Base-by-base conservation (phyloP, 2,113 vertebrate genomes). In the Corydoras sp. region DNA sequence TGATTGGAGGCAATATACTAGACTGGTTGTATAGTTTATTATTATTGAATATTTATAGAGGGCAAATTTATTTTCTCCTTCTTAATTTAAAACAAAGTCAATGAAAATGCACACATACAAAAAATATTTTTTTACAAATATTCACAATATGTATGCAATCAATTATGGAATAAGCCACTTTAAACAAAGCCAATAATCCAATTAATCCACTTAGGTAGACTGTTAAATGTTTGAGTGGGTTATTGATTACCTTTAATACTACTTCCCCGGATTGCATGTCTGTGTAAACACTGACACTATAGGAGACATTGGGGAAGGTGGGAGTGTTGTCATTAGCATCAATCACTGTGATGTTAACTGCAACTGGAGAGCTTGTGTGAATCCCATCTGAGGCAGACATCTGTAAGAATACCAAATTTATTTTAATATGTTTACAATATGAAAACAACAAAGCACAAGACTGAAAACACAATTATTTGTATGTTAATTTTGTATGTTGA, bases 291-390 rank as follows among this genome's bases (percentile, higher is more conserved):
- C 93, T 92, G 77, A 96, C 89, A 3, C 77, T 85, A 77, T 98
- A 98, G 0, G 97, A 98, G 50, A 95, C 90, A 56, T 95, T 94
- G 9, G 92, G 86, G 79, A 99, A 99, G 13, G 92, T 88, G 1
- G 97, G 97, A 0, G 94, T 89, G 76, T 99, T 99, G 77, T 99
- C 97, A 5, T 99, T 99, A 12, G 94, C 94, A 77, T 99, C 97
- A n/a, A 98, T 85, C 82, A 99, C 94, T 4, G 89, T 53, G 76
- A 99, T 92, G 54, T 88, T 91, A 84, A 99, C 88, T 0, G 86
- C 87, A 54, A 95, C 94, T 0, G 94, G 91, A 13, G 71, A 1
- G 51, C 97, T 98, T 84, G 95, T 91, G 86, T 98, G 95, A 5
- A 97, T 92, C 1, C 95, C 96, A 59, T 99, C 97, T 58, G 94